A percentile compares a stretch with the other conserved stretches of the same genome.
phyloP scores from a whole-genome alignment of 2,888 invertebrate species.

The Apantesis nais region DNA sequence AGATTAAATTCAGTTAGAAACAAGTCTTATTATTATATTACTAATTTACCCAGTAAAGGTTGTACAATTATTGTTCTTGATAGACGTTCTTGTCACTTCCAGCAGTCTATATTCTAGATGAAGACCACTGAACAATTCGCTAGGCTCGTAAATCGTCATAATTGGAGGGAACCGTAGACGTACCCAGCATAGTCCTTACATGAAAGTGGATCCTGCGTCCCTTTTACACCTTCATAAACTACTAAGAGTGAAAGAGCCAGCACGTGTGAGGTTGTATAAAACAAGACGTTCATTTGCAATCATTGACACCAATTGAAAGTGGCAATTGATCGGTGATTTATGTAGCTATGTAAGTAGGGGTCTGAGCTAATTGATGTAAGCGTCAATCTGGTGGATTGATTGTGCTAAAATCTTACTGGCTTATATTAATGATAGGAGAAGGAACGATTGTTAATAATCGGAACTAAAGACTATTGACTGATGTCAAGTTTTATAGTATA shows the following conservation, averaged over 20 bases:
- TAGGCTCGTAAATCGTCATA: constrained; percentile 66
- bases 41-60: too few relatives aligned
- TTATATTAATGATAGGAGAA: constrained; percentile 12
- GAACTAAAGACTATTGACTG: not conserved
- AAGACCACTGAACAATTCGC: constrained; percentile 52
- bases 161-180: constrained; percentile 62
- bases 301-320: constrained; percentile 41
- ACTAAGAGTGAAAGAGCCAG: constrained; percentile 12
- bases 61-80: not conserved
- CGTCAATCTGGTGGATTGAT: constrained; percentile 21
- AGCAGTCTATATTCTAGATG: constrained; percentile 20
- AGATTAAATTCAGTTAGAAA: not conserved
- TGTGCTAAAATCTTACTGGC: constrained; percentile 17
- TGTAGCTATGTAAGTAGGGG: constrained; percentile 19
- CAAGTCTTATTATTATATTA: too few relatives aligned
- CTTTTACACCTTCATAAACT: constrained; percentile 19
- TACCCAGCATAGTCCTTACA: constrained; percentile 45
- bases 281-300: constrained; percentile 43
- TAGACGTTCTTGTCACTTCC: constrained; percentile 23
- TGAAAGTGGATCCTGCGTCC: constrained; percentile 25
- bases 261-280: constrained; percentile 26
- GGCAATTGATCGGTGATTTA: constrained; percentile 31
- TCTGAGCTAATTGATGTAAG: constrained; percentile 20
- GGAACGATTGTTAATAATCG: not conserved
- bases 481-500: not conserved